Percentiles rank a stretch among this genome's conserved stretches.
Evolutionary conservation across 2,888 invertebrate species (phyloP).

Genomic region (Torymus aiolomorphi): DNA sequence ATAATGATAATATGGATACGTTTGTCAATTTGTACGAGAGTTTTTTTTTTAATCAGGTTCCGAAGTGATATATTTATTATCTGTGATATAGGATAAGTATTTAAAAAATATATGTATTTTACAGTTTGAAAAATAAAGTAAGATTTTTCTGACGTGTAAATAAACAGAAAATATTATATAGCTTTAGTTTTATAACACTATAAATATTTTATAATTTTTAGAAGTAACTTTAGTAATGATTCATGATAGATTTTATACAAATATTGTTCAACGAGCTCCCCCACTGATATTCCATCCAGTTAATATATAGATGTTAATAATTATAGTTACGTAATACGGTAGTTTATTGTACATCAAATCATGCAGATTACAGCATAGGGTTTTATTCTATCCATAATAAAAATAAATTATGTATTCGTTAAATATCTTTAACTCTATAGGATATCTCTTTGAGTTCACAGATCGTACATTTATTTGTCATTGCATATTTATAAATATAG

Average conservation of each 20-base stretch:
- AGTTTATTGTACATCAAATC: too few species aligned
- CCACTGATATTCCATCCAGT: too few species aligned
- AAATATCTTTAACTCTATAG: conserved; percentile 10
- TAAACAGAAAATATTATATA: conserved; percentile 9
- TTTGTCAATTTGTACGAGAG: conserved; percentile 47
- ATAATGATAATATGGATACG: conserved; percentile 33
- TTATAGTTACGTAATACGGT: too few species aligned
- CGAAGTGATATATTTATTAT: conserved; percentile 15
- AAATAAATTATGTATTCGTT: background rate
- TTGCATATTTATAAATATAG: conserved; percentile 19
- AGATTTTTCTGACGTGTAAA: background rate
- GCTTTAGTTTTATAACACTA: background rate
- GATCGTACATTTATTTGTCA: conserved; percentile 2
- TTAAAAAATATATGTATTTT: conserved; percentile 32
- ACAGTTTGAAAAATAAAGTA: conserved; percentile 32
- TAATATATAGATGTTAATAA: too few species aligned
- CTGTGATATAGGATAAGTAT: conserved; percentile 25
- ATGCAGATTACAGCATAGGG: too few species aligned
- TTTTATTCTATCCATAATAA: background rate
- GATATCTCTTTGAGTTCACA: background rate
- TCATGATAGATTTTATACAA: conserved; percentile 1
- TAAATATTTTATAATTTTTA: background rate
- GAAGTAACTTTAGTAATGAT: conserved; percentile 9
- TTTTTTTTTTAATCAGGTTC: conserved; percentile 25
- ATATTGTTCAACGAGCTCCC: too few species aligned